These are phyloP conservation scores for Macrotus californicus DNA, from an alignment of 2,113 vertebrate species.

Conservation along the genomic window DNA sequence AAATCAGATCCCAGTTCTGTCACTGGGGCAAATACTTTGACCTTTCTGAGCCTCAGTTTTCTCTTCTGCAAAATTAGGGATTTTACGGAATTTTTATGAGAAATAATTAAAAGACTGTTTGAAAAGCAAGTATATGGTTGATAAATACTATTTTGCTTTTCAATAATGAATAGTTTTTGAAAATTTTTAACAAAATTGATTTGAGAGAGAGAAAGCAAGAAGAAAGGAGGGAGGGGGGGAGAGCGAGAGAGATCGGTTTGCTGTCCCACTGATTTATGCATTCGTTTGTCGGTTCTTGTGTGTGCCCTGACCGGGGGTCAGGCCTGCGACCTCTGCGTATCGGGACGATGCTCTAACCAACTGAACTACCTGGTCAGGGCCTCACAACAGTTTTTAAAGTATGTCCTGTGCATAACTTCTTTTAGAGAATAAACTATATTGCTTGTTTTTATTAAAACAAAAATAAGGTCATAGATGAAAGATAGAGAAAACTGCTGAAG, in stretches of 20 bases:
- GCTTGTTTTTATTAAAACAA: conserved; percentile 17
- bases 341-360: not conserved
- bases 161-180: not conserved
- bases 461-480: conserved; percentile 14
- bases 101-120: conserved; percentile 43
- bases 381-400: not conserved
- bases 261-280: no score
- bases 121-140: conserved; percentile 16
- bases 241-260: no score
- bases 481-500: not conserved
- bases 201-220: no score
- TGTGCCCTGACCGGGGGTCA: no score
- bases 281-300: no score
- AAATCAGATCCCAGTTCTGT: conserved; percentile 53
- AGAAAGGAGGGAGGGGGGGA: no score
- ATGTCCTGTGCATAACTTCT: not conserved
- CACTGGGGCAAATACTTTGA: conserved; percentile 52
- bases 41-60: conserved; percentile 44
- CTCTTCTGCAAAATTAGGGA: conserved; percentile 28
- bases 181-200: not conserved
- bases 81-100: conserved; percentile 45
- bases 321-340: not conserved
- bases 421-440: not conserved
- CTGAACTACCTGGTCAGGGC: not conserved
- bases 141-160: conserved; percentile 27